A percentile compares a stretch with the other conserved stretches of the same genome.
These are phyloP conservation scores for Octonoba sinensis DNA, from an alignment of 2,888 invertebrate genomes.

Conservation along the genomic window DNA sequence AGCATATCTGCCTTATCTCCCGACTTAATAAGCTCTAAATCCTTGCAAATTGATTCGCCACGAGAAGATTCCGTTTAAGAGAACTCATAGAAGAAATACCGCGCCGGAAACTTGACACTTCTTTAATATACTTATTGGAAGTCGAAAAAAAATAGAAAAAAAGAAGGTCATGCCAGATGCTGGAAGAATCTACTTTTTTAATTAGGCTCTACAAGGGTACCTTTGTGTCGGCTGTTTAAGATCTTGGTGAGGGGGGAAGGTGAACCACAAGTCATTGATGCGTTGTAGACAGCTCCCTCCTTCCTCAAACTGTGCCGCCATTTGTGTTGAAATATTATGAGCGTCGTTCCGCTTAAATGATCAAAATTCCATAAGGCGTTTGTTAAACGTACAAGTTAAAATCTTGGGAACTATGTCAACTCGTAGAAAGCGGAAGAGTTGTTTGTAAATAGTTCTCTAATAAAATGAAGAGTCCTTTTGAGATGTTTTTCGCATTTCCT, in stretches of 20 bases:
- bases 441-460: too few relatives aligned
- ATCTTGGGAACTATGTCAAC: too few relatives aligned
- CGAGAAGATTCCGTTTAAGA: neutral
- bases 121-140: constrained; percentile 35
- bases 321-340: neutral
- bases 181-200: constrained; percentile 26
- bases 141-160: neutral
- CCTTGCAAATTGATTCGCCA: constrained; percentile 15
- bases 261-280: constrained; percentile 28
- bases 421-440: too few relatives aligned
- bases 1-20: too few relatives aligned
- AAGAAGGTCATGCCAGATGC: constrained; percentile 11
- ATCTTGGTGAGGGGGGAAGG: constrained; percentile 28
- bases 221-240: constrained; percentile 41
- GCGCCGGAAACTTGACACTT: constrained; percentile 26
- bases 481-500: too few relatives aligned
- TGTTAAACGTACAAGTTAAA: too few relatives aligned
- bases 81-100: constrained; percentile 10
- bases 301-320: constrained; percentile 20
- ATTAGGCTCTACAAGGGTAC: constrained; percentile 43
- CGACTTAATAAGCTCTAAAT: neutral
- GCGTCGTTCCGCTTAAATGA: too few relatives aligned
- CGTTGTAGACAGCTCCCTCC: constrained; percentile 10
- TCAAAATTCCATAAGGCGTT: too few relatives aligned
- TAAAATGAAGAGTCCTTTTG: too few relatives aligned